Conservation (phyloP, 2,797 vertebrate genomes). For the Nannoperca australis region DNA sequence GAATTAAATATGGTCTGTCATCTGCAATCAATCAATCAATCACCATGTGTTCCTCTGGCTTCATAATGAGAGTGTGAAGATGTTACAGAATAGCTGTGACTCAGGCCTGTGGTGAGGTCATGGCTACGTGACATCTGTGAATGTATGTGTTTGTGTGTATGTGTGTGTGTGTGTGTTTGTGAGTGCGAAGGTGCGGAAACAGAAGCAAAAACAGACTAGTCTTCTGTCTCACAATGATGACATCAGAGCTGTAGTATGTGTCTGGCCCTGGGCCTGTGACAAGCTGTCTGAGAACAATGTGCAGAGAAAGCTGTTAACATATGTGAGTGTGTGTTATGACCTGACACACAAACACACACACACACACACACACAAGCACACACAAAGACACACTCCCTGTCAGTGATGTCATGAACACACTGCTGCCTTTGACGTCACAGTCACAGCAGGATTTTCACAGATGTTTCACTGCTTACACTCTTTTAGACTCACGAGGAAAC, state of each 20-base stretch:
- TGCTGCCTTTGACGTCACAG: constrained; percentile 67
- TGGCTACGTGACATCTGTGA: constrained; percentile 46
- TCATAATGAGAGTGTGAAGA: constrained; percentile 39
- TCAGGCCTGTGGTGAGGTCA: constrained; percentile 65
- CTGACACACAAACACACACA: constrained; percentile 3
- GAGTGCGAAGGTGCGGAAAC: constrained; percentile 57
- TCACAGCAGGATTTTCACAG: constrained; percentile 67
- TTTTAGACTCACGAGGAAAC: constrained; percentile 32
- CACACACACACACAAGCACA: constrained; percentile 18
- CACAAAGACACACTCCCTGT: constrained; percentile 18
- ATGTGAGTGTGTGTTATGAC: constrained; percentile 38
- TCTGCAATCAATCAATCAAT: constrained; percentile 62
- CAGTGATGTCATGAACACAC: constrained; percentile 69
- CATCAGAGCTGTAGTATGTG: constrained; percentile 78
- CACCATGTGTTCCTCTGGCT: constrained; percentile 39
- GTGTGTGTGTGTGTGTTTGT: constrained; percentile 43
- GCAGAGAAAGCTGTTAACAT: constrained; percentile 61
- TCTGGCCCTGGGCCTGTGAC: constrained; percentile 71
- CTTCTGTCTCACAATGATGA: constrained; percentile 73
- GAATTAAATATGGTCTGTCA: constrained; percentile 32
- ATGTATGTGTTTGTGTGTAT: constrained; percentile 7
- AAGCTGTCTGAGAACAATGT: constrained; percentile 73
- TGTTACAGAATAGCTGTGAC: constrained; percentile 54
- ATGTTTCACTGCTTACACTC: constrained; percentile 53
- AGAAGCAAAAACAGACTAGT: constrained; percentile 67